Evolutionary conservation across 1,140 invertebrate species (phyloP).

Genomic region (Protaetia brevitarsis): DNA sequence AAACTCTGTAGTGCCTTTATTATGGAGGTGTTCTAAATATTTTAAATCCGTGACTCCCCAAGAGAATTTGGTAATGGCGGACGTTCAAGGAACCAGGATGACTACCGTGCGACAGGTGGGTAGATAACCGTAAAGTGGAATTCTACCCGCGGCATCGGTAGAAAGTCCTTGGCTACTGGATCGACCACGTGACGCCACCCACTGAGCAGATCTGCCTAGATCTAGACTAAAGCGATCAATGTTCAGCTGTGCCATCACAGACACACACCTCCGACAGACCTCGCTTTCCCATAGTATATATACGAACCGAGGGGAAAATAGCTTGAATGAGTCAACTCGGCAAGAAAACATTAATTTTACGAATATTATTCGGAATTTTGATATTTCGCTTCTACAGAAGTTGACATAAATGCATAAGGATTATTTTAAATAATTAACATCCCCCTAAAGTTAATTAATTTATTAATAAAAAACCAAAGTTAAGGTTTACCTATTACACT

Average conservation of each 20-base stretch:
- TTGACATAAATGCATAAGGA: too few relatives aligned
- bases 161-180: slow-evolving; percentile 56
- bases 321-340: background rate
- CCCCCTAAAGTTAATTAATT: too few relatives aligned
- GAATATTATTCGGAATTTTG: background rate
- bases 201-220: slow-evolving; percentile 63
- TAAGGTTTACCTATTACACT: too few relatives aligned
- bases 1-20: slow-evolving; percentile 53
- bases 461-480: too few relatives aligned
- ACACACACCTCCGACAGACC: slow-evolving; percentile 55
- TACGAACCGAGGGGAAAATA: slow-evolving; percentile 21
- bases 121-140: slow-evolving; percentile 16
- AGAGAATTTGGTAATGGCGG: slow-evolving; percentile 58
- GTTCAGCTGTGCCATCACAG: slow-evolving; percentile 65
- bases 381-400: background rate
- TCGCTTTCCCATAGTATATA: slow-evolving; percentile 38
- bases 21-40: slow-evolving; percentile 58
- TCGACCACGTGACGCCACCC: slow-evolving; percentile 59
- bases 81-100: slow-evolving; percentile 59
- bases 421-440: too few relatives aligned
- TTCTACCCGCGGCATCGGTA: slow-evolving; percentile 50
- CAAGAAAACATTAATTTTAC: background rate
- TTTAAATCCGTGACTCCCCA: slow-evolving; percentile 56
- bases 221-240: slow-evolving; percentile 59
- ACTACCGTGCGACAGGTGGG: slow-evolving; percentile 41